Base-by-base conservation (phyloP, 2,888 invertebrate species). In the Hirtodrosophila duncani region DNA sequence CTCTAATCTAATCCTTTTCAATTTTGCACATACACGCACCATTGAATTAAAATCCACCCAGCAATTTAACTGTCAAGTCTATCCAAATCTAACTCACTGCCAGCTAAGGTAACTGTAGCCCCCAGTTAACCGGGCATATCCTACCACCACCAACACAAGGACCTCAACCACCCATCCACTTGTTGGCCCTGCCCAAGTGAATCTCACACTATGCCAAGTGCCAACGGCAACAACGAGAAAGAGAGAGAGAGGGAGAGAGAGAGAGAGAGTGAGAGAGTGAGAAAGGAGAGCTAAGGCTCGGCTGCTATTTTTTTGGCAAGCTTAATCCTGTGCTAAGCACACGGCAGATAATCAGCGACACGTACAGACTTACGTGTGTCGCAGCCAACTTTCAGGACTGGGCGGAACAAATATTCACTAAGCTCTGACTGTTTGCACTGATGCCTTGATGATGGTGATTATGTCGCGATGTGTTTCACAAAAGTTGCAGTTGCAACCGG, bases 321-420 rank as follows among this genome's bases (percentile, higher is more conserved):
- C 60, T n/a, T 75, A 74, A 74, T 65, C 72, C 68, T 41, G 27
- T 58, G 55, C 63, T 71, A 79, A 74, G 80, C 80, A 65, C 67
- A 63, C 66, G 49, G 33, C 46, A 59, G 74, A 74, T 74, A 74
- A 74, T 79, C 74, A 67, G 52, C 42, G 52, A 59, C 80, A 79
- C 71, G 71, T 74, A 70, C 37, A 29, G 48, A 18, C 53, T 61
- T 63, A 52, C 59, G 70, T 74, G 63, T 58, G 49, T 55, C 24
- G 53, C 13, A 48, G 24, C 36, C 30, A 26, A 26, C 38, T 41
- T n/a, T 34, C 46, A 43, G 29, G 24, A n/a, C 27, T 27, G 7
- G n/a, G 33, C 33, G 11, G n/a, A 50, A 13, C 18, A 5, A 24
- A n/a, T 2, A 8, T 20, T 21, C 3, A 11, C 5, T 34, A 11